Percentiles rank a stretch among this genome's conserved stretches.
Evolutionary conservation across 2,888 invertebrate species (phyloP).

Genomic region (Nezara viridula): DNA sequence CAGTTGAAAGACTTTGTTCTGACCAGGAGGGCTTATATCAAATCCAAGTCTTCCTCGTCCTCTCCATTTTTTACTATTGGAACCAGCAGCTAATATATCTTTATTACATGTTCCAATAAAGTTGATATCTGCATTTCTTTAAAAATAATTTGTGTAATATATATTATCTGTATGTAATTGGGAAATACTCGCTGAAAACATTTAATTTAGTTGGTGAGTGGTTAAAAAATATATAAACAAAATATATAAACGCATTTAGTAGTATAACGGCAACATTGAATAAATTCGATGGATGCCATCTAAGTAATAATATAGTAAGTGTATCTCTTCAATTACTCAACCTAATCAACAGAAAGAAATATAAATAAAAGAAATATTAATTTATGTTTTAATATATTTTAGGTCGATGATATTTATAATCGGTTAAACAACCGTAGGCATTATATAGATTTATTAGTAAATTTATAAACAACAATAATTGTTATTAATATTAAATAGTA

Average conservation of each 20-base stretch:
- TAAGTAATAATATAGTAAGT: neutral
- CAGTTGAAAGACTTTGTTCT: neutral
- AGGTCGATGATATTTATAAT: no score
- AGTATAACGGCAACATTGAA: neutral
- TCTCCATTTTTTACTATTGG: neutral
- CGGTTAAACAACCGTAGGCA: neutral
- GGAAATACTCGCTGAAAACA: neutral
- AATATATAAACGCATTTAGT: neutral
- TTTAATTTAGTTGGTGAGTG: neutral
- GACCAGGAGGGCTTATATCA: neutral
- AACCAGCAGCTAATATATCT: slow-evolving; percentile 4
- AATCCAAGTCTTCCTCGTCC: neutral
- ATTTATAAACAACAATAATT: neutral
- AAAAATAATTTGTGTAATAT: neutral
- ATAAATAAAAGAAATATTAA: no score
- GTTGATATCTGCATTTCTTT: neutral
- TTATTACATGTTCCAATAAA: neutral
- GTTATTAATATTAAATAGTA: no score
- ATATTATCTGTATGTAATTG: neutral
- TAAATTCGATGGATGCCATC: neutral
- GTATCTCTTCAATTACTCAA: neutral
- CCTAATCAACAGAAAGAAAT: neutral
- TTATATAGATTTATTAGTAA: neutral
- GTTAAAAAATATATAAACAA: neutral
- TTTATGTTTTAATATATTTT: no score